Conservation (phyloP, 2,113 vertebrate genomes). For the Siphamia tubifer region DNA sequence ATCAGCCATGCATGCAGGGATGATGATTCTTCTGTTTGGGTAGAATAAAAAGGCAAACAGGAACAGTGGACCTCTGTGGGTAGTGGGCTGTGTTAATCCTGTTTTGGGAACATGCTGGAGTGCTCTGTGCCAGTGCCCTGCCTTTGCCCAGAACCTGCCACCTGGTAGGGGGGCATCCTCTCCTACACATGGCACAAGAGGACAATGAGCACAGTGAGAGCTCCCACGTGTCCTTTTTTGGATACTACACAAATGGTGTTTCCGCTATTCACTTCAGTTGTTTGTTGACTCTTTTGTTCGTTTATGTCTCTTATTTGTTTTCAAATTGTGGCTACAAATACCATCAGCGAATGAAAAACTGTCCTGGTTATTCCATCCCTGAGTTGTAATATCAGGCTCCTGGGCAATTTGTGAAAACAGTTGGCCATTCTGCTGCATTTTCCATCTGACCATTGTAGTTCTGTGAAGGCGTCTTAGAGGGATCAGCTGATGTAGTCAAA, state of each 20-base stretch:
- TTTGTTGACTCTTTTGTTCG: conserved; percentile 1
- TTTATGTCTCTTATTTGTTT: not conserved
- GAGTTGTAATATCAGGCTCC: not conserved
- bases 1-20: conserved; percentile 20
- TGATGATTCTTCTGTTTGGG: conserved; percentile 54
- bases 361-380: not conserved
- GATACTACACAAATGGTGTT: conserved; percentile 18
- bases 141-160: conserved; percentile 70
- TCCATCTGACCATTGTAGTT: conserved; percentile 18
- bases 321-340: not conserved
- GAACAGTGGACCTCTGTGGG: conserved; percentile 51
- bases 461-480: conserved; percentile 35
- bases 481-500: conserved; percentile 65
- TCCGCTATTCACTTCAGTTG: not conserved
- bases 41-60: conserved; percentile 37
- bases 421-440: conserved; percentile 20
- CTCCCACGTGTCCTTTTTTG: conserved; percentile 34
- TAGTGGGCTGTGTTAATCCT: conserved; percentile 65
- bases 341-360: no score
- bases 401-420: conserved; percentile 17
- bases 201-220: conserved; percentile 33
- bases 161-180: conserved; percentile 65
- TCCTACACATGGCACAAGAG: conserved; percentile 42
- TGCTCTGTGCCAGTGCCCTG: conserved; percentile 57
- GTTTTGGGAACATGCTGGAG: conserved; percentile 66